Conservation (phyloP, 2,888 invertebrate genomes). For the Beris chalybata region DNA sequence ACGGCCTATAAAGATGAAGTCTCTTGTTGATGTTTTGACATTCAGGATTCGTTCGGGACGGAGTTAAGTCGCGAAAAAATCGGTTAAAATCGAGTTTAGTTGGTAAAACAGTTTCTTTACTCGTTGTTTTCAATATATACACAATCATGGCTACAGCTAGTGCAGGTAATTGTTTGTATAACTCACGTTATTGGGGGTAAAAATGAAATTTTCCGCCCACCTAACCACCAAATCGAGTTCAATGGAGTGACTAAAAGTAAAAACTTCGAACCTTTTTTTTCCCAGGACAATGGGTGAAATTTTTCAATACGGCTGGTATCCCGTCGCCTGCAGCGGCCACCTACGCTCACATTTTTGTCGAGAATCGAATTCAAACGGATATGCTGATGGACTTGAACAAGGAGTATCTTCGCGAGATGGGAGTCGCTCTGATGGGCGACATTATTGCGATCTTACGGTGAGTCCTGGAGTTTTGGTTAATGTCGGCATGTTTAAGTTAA, state of each 20-base stretch:
- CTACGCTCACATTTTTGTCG: constrained; percentile 83
- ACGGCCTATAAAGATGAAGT: no score
- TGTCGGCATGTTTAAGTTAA: background rate
- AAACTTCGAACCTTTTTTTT: background rate
- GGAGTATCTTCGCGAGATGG: constrained; percentile 86
- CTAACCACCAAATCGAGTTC: background rate
- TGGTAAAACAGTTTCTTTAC: constrained; percentile 2
- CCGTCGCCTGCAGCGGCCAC: constrained; percentile 73
- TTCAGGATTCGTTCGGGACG: background rate
- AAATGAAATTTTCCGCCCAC: background rate
- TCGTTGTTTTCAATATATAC: background rate
- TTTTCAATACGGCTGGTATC: constrained; percentile 84
- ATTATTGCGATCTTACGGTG: constrained; percentile 72
- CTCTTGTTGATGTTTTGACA: constrained; percentile 32
- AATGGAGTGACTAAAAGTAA: background rate
- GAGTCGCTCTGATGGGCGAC: constrained; percentile 73
- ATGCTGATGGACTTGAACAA: constrained; percentile 87
- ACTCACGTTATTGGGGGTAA: background rate
- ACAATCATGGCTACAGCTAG: constrained; percentile 33
- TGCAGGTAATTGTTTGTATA: constrained; percentile 28
- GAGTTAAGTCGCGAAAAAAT: background rate
- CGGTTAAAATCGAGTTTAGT: constrained; percentile 2
- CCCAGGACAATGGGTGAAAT: constrained; percentile 72
- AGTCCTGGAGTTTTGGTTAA: background rate
- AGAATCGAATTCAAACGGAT: constrained; percentile 82